Evolutionary conservation across 2,888 invertebrate species (phyloP), one percentile per base, ranked within the genome.

Genomic region (Eupithecia exiguata): DNA sequence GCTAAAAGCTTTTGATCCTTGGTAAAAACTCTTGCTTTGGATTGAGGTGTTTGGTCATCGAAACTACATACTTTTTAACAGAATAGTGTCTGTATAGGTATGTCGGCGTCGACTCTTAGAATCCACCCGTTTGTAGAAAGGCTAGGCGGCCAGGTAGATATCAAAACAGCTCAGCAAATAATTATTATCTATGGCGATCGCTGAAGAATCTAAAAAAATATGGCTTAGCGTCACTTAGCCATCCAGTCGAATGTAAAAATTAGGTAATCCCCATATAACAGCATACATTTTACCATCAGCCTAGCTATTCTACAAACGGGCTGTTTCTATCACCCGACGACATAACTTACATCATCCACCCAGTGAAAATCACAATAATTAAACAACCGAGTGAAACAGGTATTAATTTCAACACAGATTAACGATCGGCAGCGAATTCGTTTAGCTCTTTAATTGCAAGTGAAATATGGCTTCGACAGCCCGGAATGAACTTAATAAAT

Each of bases 381-480:
- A 18, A 38, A 65, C 63, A 65, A 36, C 16, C 38, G 10, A 65
- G 18, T 38, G 63, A n/a, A 36, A 65, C 21, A 66, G 18, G 35
- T 35, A 62, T 62, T 62, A 62, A 62, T 62, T 10, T 62, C 62
- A 62, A 35, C 62, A 73, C 71, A 61, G 61, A 49, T 65, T 58
- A 75, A 74, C 61, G 40, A 65, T 38, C 63, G 30, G 65, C 65
- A 30, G n/a, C 58, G 58, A 70, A 76, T 74, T 77, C 46, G 71
- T 70, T 74, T 61, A 69, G 61, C 68, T 53, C n/a, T 36, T 67
- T 78, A 74, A 76, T 71, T 72, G 71, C 72, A 68, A 72, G 71
- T 75, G 74, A 74, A 72, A 74, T 75, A 77, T 72, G 72, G 71
- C 74, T 72, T 74, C 74, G 65, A 75, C 71, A 71, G 66, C 40